Percentiles rank a stretch among this genome's conserved stretches.
These are phyloP conservation scores for Anomalospiza imberbis DNA, from an alignment of 2,797 vertebrate species.

Conservation along the genomic window DNA sequence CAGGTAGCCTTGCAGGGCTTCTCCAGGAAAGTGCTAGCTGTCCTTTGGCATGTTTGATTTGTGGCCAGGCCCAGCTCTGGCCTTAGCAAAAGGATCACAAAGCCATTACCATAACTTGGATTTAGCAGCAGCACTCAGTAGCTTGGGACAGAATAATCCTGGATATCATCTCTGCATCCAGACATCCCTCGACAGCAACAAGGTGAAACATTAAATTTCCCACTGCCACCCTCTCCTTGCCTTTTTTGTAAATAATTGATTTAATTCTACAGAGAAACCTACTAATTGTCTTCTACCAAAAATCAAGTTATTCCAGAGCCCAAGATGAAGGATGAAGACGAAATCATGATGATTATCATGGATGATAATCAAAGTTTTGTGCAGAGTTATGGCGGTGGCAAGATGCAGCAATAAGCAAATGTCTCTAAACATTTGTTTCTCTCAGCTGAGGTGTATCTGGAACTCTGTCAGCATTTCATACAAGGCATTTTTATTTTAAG, in stretches of 20 bases:
- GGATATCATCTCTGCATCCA: background rate
- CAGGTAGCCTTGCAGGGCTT: background rate
- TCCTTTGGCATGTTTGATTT: background rate
- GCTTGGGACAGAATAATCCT: background rate
- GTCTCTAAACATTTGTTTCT: background rate
- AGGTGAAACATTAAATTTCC: background rate
- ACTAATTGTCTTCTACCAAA: background rate
- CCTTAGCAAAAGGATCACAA: background rate
- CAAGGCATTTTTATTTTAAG: conserved; percentile 72
- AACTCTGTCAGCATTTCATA: conserved; percentile 31
- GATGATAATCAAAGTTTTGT: background rate
- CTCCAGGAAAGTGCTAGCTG: background rate
- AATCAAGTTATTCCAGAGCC: background rate
- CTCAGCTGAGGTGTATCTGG: conserved; percentile 4
- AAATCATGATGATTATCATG: background rate
- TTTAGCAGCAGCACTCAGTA: background rate
- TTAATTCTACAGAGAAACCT: background rate
- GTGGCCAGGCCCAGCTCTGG: background rate
- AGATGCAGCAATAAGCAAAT: background rate
- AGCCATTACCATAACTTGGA: background rate
- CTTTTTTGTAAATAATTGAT: background rate
- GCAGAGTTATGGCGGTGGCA: background rate
- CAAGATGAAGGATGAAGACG: background rate
- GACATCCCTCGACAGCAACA: background rate
- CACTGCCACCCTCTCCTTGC: background rate